A percentile compares a stretch with the other conserved stretches of the same genome.
phyloP scores from a whole-genome alignment of 2,113 vertebrate species.

The Dicaeum eximium region DNA sequence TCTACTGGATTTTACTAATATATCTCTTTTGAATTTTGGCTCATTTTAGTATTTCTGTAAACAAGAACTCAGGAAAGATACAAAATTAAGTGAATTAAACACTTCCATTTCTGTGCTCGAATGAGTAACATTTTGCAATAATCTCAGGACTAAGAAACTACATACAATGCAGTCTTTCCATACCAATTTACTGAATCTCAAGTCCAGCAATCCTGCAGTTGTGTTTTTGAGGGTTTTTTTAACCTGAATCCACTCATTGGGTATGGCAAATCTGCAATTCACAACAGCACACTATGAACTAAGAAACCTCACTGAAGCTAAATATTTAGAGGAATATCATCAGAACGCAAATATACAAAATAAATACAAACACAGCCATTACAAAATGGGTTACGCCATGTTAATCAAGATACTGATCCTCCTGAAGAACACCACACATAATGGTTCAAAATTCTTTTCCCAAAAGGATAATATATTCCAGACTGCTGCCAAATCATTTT shows the following conservation, averaged over 20 bases:
- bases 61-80: not conserved
- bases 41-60: not conserved
- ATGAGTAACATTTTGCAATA: not conserved
- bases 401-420: not conserved
- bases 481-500: not conserved
- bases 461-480: not conserved
- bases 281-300: not conserved
- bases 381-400: not conserved
- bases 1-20: not conserved
- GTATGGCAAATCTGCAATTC: not conserved
- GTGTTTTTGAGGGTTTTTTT: not conserved
- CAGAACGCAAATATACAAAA: not conserved
- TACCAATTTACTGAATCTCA: not conserved
- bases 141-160: not conserved
- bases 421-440: accelerated
- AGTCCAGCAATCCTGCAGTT: not conserved
- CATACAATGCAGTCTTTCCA: not conserved
- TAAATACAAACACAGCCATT: not conserved
- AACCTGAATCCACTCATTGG: not conserved
- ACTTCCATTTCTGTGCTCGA: not conserved
- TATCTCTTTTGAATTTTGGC: not conserved
- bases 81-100: not conserved
- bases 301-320: not conserved
- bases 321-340: not conserved
- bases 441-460: not conserved